Evolutionary conservation across 1,140 invertebrate species (phyloP), one percentile per base, ranked within the genome.

Genomic region (Lepidotrigona ventralis): DNA sequence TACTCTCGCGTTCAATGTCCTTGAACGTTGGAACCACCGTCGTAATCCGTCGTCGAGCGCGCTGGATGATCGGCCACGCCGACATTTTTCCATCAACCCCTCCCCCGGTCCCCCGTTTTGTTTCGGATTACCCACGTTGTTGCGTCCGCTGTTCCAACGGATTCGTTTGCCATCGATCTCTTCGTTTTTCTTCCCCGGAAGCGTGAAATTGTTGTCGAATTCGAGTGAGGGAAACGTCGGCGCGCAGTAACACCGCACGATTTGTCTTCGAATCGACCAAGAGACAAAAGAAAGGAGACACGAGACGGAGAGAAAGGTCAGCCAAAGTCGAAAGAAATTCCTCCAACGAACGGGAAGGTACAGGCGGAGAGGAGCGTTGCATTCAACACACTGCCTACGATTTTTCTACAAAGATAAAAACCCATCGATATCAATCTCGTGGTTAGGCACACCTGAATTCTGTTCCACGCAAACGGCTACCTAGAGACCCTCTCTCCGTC

Each of bases 401-500:
- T 78, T 63, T 63, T 83, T 83, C 75, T 63, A 53, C 54, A n/a
- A 5, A 71, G 66, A 78, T 83, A 78, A 54, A n/a, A 77, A 71
- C 29, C 23, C 63, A 63, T 69, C 70, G 84, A 85, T 83, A 83
- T 85, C 84, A 83, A 85, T 85, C 84, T 79, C 66, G 68, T 76
- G 76, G 83, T 84, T 84, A 81, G 71, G 71, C 76, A 81, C 58
- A 80, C 73, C 83, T 78, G 79, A 86, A 85, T 85, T 85, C 83
- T 81, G 51, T 84, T 71, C 64, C 77, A 60, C 33, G 29, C 54
- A 29, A 53, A 79, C 66, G 14, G n/a, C n/a, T 26, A 46, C 58
- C 54, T 2, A 29, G 70, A 26, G 81, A 60, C 70, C 75, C 56
- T 81, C 77, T 33, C 60, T 29, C 64, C 26, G 19, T 73, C 60